phyloP scores from a whole-genome alignment of 2,797 vertebrate species.

The Brachyalestes nurse region DNA sequence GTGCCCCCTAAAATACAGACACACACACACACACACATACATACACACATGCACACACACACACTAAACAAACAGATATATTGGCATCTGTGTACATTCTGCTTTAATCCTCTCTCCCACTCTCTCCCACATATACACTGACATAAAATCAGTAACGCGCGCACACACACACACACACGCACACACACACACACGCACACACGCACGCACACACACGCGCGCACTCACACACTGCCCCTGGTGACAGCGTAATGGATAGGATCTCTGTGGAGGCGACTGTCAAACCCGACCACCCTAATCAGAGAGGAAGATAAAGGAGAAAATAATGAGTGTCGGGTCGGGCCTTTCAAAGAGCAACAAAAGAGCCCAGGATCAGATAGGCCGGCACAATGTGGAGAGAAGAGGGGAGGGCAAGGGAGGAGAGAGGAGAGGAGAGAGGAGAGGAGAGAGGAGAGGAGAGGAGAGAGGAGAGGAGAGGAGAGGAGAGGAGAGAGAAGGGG shows the following conservation, averaged over 20 bases:
- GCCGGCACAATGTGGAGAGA: slow-evolving; percentile 80
- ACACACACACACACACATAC: slow-evolving; percentile 22
- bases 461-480: not conserved
- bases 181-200: slow-evolving; percentile 55
- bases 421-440: slow-evolving; percentile 58
- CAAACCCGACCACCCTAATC: slow-evolving; percentile 87
- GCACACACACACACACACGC: not conserved
- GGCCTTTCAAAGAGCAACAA: slow-evolving; percentile 81
- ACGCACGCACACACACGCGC: slow-evolving; percentile 60
- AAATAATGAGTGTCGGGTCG: slow-evolving; percentile 86
- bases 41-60: slow-evolving; percentile 30
- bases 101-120: slow-evolving; percentile 32
- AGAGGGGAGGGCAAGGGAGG: slow-evolving; percentile 68
- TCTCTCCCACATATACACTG: slow-evolving; percentile 46
- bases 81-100: slow-evolving; percentile 26
- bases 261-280: slow-evolving; percentile 86
- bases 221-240: slow-evolving; percentile 60
- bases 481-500: slow-evolving; percentile 49
- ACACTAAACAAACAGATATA: slow-evolving; percentile 36
- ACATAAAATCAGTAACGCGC: slow-evolving; percentile 47
- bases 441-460: slow-evolving; percentile 22
- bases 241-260: slow-evolving; percentile 93
- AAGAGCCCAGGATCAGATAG: slow-evolving; percentile 82
- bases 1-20: slow-evolving; percentile 62
- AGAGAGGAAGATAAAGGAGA: slow-evolving; percentile 87